Base-by-base conservation (phyloP, 2,888 invertebrate species). In the Eupsilia transversa region DNA sequence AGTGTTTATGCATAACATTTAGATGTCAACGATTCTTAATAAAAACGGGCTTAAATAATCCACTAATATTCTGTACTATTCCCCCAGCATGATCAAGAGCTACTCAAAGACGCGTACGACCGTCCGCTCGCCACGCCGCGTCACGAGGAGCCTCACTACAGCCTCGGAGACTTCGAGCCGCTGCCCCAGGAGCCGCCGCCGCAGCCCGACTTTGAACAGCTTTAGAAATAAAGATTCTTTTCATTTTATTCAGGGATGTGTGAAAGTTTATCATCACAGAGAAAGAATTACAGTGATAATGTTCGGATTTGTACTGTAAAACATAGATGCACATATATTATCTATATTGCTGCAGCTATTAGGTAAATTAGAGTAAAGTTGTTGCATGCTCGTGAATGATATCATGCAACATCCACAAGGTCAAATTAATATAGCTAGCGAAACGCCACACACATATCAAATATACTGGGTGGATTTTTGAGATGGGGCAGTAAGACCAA, bases 131-230 rank as follows among this genome's bases (percentile, higher is more conserved):
- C 96, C 0, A 96, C 96, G 0, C 96, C 96, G 17, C 93, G 96
- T 0, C 96, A 96, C 80, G 96, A 96, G 74, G 96, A 96, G 63
- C 92, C 95, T 0, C 94, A 94, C 85, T 96, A 96, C 90, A 94
- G 89, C 5, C 95, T 96, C 49, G 95, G 94, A 0, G 96, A 96
- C 92, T 96, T 96, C 82, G 96, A 96, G 84, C 96, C 96, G 0
- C 84, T 96, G 75, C 96, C 96, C 0, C 96, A 96, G 77, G 96
- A 96, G 84, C 96, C 96, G 0, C 95, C 95, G 43, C 96, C 96
- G 27, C 96, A 96, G 79, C 96, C 96, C 0, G 96, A 96, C 91
- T 96, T 96, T 73, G 96, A 96, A 87, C 96, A 96, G 78, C 92
- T 96, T 0, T 96, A 93, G 88, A 67, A 67, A 77, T 38, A 64